A percentile compares a stretch with the other conserved stretches of the same genome.
Evolutionary conservation across 2,888 invertebrate species (phyloP).

Genomic region (Polydrusus tereticollis): DNA sequence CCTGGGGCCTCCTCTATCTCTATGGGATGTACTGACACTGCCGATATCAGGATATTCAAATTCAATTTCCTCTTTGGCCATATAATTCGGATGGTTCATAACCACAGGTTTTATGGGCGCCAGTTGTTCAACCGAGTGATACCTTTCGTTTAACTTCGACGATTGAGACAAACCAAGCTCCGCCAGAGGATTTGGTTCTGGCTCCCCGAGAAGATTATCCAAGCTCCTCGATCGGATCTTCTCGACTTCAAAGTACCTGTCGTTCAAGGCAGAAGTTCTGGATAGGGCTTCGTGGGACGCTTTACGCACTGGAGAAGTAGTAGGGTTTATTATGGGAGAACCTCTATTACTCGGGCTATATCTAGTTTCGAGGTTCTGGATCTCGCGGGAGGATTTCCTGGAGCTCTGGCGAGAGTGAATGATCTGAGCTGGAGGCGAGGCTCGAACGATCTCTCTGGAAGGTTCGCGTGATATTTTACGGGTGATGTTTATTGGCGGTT

Average conservation of each 20-base stretch:
- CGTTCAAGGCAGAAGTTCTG: slow-evolving; percentile 86
- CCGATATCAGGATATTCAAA: slow-evolving; percentile 78
- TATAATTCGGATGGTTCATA: slow-evolving; percentile 64
- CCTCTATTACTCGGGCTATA: slow-evolving; percentile 35
- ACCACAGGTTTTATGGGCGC: slow-evolving; percentile 72
- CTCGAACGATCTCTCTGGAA: slow-evolving; percentile 51
- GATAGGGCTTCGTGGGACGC: slow-evolving; percentile 69
- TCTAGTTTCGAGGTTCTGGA: slow-evolving; percentile 37
- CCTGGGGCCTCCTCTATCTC: slow-evolving; percentile 70
- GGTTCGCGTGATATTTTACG: slow-evolving; percentile 59
- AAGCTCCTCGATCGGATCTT: slow-evolving; percentile 86
- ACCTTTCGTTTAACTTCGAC: slow-evolving; percentile 88
- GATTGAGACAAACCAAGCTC: slow-evolving; percentile 87
- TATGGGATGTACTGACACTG: slow-evolving; percentile 71
- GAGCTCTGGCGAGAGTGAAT: slow-evolving; percentile 56
- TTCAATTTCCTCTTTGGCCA: slow-evolving; percentile 74
- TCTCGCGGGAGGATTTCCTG: slow-evolving; percentile 63
- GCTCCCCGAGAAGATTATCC: slow-evolving; percentile 82
- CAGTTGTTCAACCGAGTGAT: slow-evolving; percentile 85
- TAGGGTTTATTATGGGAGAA: slow-evolving; percentile 57
- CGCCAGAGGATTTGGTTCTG: slow-evolving; percentile 77
- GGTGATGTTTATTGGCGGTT: slow-evolving; percentile 71
- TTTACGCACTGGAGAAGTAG: slow-evolving; percentile 44
- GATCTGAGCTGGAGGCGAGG: slow-evolving; percentile 54
- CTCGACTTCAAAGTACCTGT: slow-evolving; percentile 87